phyloP scores from a whole-genome alignment of 37 sponge, comb jelly and placozoan genomes.

The Halisarca cf. caerulea region DNA sequence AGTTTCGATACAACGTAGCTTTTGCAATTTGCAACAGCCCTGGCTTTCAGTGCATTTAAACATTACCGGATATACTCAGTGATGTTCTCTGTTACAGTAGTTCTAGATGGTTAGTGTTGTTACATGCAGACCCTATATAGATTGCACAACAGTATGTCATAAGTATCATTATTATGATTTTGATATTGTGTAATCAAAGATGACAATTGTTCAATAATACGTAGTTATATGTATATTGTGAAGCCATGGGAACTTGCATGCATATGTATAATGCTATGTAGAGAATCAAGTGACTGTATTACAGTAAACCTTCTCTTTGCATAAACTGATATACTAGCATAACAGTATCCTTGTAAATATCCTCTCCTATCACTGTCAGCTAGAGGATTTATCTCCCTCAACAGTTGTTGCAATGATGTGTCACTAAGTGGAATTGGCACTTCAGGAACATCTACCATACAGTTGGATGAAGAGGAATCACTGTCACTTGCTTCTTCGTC shows the following conservation, averaged over 20 bases:
- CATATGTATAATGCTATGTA: too few species aligned
- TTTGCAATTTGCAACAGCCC: not conserved
- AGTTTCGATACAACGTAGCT: not conserved
- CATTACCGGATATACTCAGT: not conserved
- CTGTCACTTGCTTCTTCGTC: not conserved
- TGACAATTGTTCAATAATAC: too few species aligned
- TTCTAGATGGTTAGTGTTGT: not conserved
- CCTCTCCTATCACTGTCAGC: conserved; percentile 12
- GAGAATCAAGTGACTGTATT: too few species aligned
- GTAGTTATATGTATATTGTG: too few species aligned
- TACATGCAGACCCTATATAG: too few species aligned
- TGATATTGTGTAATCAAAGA: too few species aligned
- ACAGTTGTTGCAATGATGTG: not conserved
- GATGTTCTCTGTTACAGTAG: not conserved
- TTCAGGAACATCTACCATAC: conserved; percentile 7
- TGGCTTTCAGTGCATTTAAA: not conserved
- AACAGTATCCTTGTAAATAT: conserved; percentile 7
- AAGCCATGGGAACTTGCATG: too few species aligned
- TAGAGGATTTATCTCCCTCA: not conserved
- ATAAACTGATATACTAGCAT: not conserved
- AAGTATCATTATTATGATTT: too few species aligned
- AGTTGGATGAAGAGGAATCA: not conserved
- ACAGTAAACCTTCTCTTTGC: conserved; percentile 9
- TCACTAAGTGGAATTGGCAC: not conserved
- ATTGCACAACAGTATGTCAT: too few species aligned